phyloP scores from a whole-genome alignment of 2,113 vertebrate genomes.

The Climacteris rufus region DNA sequence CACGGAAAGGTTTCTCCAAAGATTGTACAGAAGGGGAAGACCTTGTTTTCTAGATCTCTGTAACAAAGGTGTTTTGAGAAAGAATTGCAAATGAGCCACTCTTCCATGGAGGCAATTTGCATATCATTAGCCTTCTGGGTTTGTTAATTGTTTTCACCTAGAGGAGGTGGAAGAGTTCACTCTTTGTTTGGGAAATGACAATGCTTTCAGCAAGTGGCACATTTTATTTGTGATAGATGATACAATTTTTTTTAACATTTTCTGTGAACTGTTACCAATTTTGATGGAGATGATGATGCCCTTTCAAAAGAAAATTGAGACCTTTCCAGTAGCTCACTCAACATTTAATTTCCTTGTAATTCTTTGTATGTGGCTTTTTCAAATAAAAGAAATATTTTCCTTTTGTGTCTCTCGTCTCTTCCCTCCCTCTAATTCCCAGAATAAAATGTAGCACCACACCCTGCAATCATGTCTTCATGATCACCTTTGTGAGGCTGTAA shows the following conservation, averaged over 20 bases:
- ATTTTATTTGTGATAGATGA: neutral
- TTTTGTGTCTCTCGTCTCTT: neutral
- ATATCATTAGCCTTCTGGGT: constrained; percentile 54
- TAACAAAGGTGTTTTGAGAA: constrained; percentile 47
- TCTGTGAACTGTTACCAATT: neutral
- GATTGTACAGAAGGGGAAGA: constrained; percentile 36
- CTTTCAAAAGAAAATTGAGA: constrained; percentile 50
- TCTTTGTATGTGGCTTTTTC: neutral
- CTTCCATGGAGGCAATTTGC: constrained; percentile 56
- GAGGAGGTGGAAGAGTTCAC: constrained; percentile 50
- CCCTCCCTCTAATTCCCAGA: neutral
- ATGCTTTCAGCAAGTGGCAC: neutral
- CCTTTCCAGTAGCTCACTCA: neutral
- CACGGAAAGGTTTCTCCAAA: constrained; percentile 34
- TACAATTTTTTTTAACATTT: neutral
- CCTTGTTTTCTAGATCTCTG: constrained; percentile 35
- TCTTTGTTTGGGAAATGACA: constrained; percentile 54
- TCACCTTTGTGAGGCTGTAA: neutral
- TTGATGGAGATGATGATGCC: neutral
- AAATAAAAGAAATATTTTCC: neutral
- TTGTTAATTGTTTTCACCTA: constrained; percentile 59
- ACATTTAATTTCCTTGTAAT: neutral
- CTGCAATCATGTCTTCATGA: neutral
- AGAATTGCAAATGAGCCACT: constrained; percentile 58
- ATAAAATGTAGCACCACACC: neutral